A percentile compares a stretch with the other conserved stretches of the same genome.
phyloP scores from a whole-genome alignment of 1,140 invertebrate genomes.

The Lucilia sericata region DNA sequence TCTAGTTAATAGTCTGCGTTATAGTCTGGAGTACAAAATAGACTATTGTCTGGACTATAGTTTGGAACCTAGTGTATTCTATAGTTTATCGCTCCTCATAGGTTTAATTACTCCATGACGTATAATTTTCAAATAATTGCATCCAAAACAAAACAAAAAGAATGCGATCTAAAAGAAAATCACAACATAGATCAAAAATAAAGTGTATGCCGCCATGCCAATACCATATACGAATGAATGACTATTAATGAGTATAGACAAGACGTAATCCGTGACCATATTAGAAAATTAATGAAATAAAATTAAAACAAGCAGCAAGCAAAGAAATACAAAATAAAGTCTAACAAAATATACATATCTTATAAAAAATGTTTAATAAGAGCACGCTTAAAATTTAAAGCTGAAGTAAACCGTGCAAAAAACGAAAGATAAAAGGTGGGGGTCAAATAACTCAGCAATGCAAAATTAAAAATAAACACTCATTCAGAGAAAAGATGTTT shows the following conservation, averaged over 20 bases:
- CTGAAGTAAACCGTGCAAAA: not conserved
- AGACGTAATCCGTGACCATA: slow-evolving; percentile 6
- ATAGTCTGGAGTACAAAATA: too few relatives aligned
- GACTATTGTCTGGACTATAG: too few relatives aligned
- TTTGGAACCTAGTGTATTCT: too few relatives aligned
- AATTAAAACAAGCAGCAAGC: too few relatives aligned
- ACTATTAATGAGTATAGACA: not conserved
- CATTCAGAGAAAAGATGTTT: not conserved
- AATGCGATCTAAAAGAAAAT: too few relatives aligned
- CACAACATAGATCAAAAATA: not conserved
- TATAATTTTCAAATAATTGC: too few relatives aligned
- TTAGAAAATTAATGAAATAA: not conserved
- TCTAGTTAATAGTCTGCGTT: too few relatives aligned
- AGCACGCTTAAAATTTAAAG: not conserved
- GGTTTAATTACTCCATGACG: too few relatives aligned
- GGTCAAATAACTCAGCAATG: not conserved
- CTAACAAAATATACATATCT: not conserved
- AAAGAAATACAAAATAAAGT: not conserved
- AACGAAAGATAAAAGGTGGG: not conserved
- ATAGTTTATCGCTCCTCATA: too few relatives aligned
- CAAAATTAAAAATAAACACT: not conserved
- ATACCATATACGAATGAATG: not conserved
- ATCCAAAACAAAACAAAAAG: not conserved
- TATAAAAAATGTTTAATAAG: not conserved
- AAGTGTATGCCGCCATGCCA: not conserved